phyloP scores from a whole-genome alignment of 53 echinoderm and acorn worm genomes.

The Zoroaster sp. region DNA sequence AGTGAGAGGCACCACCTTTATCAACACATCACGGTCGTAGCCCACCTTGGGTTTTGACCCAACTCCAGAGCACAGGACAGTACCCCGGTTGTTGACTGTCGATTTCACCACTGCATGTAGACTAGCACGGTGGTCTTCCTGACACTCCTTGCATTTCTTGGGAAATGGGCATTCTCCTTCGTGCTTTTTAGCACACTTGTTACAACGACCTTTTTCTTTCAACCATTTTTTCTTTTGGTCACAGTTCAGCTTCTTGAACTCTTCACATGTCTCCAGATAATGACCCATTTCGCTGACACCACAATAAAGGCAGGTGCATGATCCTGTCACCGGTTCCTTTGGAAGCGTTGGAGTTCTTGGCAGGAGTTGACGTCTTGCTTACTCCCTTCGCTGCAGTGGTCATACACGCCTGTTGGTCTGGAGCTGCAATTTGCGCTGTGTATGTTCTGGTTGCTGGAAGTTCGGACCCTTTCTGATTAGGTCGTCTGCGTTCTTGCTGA shows the following conservation, averaged over 20 bases:
- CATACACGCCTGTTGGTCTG: not conserved
- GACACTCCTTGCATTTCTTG: conserved; percentile 20
- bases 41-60: not conserved
- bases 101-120: conserved; percentile 28
- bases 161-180: conserved; percentile 22
- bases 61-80: conserved; percentile 26
- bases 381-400: not conserved
- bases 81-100: not conserved
- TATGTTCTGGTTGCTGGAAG: not conserved
- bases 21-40: conserved; percentile 33
- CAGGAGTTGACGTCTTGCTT: not conserved
- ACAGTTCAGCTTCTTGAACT: not conserved
- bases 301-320: conserved; percentile 30
- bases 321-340: not conserved
- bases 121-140: conserved; percentile 28
- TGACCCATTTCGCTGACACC: not conserved
- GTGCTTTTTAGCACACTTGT: conserved; percentile 29
- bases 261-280: conserved; percentile 23
- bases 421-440: not conserved
- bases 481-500: not conserved
- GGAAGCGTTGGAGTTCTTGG: not conserved
- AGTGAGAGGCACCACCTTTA: conserved; percentile 19
- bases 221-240: conserved; percentile 17
- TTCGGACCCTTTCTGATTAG: not conserved
- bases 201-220: conserved; percentile 4